Evolutionary conservation across 1,140 invertebrate species (phyloP).

Genomic region (Campoletis sonorensis): DNA sequence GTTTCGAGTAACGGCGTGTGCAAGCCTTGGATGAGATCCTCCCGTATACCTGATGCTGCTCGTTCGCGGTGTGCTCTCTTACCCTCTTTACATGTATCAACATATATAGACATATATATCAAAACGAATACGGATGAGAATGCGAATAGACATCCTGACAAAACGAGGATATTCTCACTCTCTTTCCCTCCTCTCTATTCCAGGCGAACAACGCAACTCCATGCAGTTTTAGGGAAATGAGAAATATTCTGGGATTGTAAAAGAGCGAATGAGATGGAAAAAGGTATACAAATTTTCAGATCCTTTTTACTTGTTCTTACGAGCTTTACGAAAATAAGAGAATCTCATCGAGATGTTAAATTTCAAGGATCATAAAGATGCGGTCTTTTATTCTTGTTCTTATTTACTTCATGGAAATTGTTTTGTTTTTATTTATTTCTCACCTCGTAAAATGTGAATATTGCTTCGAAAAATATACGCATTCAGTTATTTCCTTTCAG

Average conservation of each 20-base stretch:
- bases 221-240: constrained; percentile 37
- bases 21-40: constrained; percentile 30
- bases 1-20: constrained; percentile 3
- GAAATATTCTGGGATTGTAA: constrained; percentile 23
- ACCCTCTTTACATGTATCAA: background rate
- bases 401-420: background rate
- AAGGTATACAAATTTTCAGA: constrained; percentile 19
- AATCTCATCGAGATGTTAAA: constrained; percentile 12
- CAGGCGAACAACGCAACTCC: background rate
- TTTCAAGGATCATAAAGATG: background rate
- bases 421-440: background rate
- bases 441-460: no score
- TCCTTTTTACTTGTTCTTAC: background rate
- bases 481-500: no score
- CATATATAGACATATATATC: constrained; percentile 10
- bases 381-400: background rate
- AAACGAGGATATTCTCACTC: constrained; percentile 27
- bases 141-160: constrained; percentile 24
- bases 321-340: background rate
- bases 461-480: no score
- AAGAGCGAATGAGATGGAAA: background rate
- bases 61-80: constrained; percentile 30
- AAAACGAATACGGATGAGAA: constrained; percentile 35
- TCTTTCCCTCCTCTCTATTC: constrained; percentile 5
- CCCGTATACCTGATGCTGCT: constrained; percentile 30